Percentiles rank a stretch among this genome's conserved stretches.
phyloP scores from a whole-genome alignment of 2,888 invertebrate species.

The Nematopogon swammerdamellus region DNA sequence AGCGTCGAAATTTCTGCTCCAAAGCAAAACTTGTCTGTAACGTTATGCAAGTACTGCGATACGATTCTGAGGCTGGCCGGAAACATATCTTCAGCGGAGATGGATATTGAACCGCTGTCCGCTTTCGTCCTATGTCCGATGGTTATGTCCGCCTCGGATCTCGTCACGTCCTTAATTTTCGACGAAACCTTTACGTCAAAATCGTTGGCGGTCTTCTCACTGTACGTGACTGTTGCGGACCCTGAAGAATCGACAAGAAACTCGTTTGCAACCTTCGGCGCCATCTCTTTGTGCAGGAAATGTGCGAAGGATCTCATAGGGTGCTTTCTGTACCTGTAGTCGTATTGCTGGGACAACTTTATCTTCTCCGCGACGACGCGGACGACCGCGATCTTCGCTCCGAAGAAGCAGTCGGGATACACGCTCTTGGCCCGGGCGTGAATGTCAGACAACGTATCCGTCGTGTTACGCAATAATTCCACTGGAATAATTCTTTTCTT shows the following conservation, averaged over 20 bases:
- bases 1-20: conserved; percentile 34
- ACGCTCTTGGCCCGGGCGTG: conserved; percentile 41
- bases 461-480: conserved; percentile 14
- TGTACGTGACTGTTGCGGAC: conserved; percentile 39
- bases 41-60: conserved; percentile 37
- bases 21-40: conserved; percentile 27
- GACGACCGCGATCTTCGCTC: conserved; percentile 32
- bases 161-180: conserved; percentile 35
- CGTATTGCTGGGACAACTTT: conserved; percentile 40
- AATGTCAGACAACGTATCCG: conserved; percentile 34
- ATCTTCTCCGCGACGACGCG: conserved; percentile 38
- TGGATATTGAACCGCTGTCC: conserved; percentile 27
- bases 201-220: conserved; percentile 25
- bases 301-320: conserved; percentile 31
- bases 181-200: conserved; percentile 36
- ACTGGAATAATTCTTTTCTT: conserved; percentile 27
- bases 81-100: conserved; percentile 34
- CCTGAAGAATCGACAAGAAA: conserved; percentile 34
- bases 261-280: conserved; percentile 27
- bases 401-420: conserved; percentile 42
- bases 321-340: conserved; percentile 35
- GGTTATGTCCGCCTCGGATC: conserved; percentile 39
- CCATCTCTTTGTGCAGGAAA: conserved; percentile 38
- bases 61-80: conserved; percentile 32
- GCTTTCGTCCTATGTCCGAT: conserved; percentile 31